Percentiles rank a stretch among this genome's conserved stretches.
Evolutionary conservation across 2,113 vertebrate species (phyloP).

Genomic region (Petrocephalus microphthalmus): DNA sequence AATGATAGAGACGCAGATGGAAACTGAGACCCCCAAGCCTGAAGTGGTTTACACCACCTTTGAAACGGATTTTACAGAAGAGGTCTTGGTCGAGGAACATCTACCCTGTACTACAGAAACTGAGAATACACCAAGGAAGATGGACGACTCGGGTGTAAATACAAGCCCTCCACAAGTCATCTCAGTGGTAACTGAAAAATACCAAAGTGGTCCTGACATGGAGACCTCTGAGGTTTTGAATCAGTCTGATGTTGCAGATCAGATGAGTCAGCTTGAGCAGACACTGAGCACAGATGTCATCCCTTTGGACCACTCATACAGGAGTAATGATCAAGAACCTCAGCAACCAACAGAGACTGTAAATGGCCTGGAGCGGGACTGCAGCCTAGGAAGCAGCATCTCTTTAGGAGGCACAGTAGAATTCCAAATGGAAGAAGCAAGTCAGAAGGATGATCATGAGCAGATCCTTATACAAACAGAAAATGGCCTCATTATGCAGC

Average conservation of each 20-base stretch:
- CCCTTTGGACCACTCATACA: slow-evolving; percentile 15
- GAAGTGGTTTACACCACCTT: background rate
- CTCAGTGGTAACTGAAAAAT: slow-evolving; percentile 21
- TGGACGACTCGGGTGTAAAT: background rate
- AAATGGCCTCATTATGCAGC: slow-evolving; percentile 61
- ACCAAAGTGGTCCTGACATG: background rate
- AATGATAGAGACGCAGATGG: background rate
- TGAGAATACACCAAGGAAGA: background rate
- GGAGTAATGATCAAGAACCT: background rate
- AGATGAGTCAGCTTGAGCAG: slow-evolving; percentile 51
- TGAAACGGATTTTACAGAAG: slow-evolving; percentile 21
- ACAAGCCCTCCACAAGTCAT: background rate
- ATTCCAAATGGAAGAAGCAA: slow-evolving; percentile 51
- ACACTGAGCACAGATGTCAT: slow-evolving; percentile 32
- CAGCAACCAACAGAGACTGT: slow-evolving; percentile 18
- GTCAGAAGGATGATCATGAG: slow-evolving; percentile 51
- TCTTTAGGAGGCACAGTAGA: slow-evolving; percentile 41
- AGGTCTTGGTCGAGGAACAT: slow-evolving; percentile 29
- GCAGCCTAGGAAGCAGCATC: slow-evolving; percentile 21
- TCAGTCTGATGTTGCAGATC: slow-evolving; percentile 31
- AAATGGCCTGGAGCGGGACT: slow-evolving; percentile 4
- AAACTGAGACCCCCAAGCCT: background rate
- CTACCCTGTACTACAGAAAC: slow-evolving; percentile 1
- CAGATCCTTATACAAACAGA: slow-evolving; percentile 70
- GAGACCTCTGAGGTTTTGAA: slow-evolving; percentile 29